A percentile compares a stretch with the other conserved stretches of the same genome.
Evolutionary conservation across 2,888 invertebrate genomes (phyloP).

Genomic region (Brachypalpus laphriformis): DNA sequence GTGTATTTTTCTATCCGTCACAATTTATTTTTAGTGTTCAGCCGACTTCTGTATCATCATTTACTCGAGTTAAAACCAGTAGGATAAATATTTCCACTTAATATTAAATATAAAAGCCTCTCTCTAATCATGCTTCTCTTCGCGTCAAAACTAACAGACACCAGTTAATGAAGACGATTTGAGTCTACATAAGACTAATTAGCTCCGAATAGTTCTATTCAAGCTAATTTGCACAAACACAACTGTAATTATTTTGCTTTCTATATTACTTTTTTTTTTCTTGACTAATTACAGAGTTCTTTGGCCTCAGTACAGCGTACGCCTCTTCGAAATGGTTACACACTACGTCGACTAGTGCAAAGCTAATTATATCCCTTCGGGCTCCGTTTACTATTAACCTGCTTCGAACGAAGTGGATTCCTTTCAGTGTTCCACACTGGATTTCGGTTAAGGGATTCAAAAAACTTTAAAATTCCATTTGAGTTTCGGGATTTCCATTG

Average conservation of each 20-base stretch:
- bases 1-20: too few species aligned
- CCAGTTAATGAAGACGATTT: not conserved
- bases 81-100: not conserved
- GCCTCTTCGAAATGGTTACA: not conserved
- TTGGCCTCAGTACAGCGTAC: conserved; percentile 28
- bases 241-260: conserved; percentile 11
- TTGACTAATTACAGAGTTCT: conserved; percentile 18
- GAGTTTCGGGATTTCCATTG: conserved; percentile 9
- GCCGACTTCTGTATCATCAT: not conserved
- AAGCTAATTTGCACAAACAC: conserved; percentile 11
- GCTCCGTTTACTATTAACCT: not conserved
- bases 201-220: not conserved
- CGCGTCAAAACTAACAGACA: not conserved
- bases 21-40: not conserved
- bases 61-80: not conserved
- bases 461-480: conserved; percentile 7
- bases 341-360: not conserved
- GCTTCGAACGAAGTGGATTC: not conserved
- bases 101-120: not conserved
- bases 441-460: not conserved
- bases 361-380: conserved; percentile 22
- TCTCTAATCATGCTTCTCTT: not conserved
- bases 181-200: conserved; percentile 1
- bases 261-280: not conserved
- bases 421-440: too few species aligned